Percentiles rank a stretch among this genome's conserved stretches.
Evolutionary conservation across 2,113 vertebrate genomes (phyloP).

Genomic region (Dendropsophus ebraccatus): DNA sequence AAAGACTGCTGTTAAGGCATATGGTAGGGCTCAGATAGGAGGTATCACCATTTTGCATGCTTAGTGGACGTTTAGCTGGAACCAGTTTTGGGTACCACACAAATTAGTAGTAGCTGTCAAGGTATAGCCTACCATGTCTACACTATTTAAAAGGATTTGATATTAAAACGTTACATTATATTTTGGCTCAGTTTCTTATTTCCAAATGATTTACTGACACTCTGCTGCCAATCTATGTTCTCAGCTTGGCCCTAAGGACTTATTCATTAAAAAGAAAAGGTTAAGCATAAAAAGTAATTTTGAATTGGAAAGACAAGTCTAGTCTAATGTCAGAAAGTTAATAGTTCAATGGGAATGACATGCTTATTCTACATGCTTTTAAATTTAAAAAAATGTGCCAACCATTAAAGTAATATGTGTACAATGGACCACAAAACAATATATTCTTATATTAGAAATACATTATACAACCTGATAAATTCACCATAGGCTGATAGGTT

Average conservation of each 20-base stretch:
- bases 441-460: neutral
- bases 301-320: constrained; percentile 25
- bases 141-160: constrained; percentile 24
- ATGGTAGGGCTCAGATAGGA: too few relatives aligned
- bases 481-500: neutral
- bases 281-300: constrained; percentile 51
- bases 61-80: too few relatives aligned
- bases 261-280: constrained; percentile 53
- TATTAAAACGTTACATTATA: constrained; percentile 38
- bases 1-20: too few relatives aligned
- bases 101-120: too few relatives aligned
- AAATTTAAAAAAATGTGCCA: neutral
- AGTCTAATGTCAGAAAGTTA: constrained; percentile 39
- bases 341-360: constrained; percentile 22
- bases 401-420: neutral
- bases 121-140: neutral
- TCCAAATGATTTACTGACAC: constrained; percentile 48
- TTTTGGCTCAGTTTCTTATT: constrained; percentile 16
- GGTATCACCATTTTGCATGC: too few relatives aligned
- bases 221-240: constrained; percentile 35
- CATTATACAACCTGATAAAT: neutral
- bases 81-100: too few relatives aligned
- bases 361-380: neutral
- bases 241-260: constrained; percentile 30
- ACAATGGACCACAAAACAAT: neutral